Evolutionary conservation across 2,113 vertebrate species (phyloP).

Genomic region (Crotalus tigris): DNA sequence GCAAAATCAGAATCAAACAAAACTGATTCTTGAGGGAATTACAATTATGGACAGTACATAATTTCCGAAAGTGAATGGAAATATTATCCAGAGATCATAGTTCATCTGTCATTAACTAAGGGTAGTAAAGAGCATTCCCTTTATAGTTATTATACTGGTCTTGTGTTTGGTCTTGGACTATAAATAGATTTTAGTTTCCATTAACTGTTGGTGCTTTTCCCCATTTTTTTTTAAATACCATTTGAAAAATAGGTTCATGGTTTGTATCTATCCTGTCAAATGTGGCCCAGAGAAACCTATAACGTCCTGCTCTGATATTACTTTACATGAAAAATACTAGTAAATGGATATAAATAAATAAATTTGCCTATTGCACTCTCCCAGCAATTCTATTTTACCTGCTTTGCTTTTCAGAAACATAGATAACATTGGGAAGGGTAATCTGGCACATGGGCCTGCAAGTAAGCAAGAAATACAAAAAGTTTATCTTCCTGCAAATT

Average conservation of each 20-base stretch:
- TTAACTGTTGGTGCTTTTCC: neutral
- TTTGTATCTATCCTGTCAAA: neutral
- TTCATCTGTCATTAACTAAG: neutral
- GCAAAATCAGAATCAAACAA: neutral
- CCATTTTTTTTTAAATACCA: neutral
- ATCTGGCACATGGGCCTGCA: neutral
- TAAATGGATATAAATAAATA: neutral
- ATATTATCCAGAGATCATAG: neutral
- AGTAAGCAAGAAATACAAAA: neutral
- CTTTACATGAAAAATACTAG: neutral
- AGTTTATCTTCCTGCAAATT: neutral
- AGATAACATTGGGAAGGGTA: neutral
- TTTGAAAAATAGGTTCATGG: neutral
- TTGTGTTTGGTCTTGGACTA: neutral
- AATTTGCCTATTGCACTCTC: neutral
- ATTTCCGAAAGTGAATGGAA: neutral
- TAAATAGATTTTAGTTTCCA: neutral
- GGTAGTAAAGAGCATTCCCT: neutral
- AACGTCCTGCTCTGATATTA: neutral
- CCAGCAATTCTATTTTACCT: neutral
- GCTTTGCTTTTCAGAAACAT: neutral
- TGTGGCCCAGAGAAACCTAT: neutral
- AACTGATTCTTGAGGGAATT: neutral
- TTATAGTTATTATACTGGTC: neutral
- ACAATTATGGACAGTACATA: neutral